These are phyloP conservation scores for Pelvicachromis taeniatus DNA, from an alignment of 2,113 vertebrate genomes.

Conservation along the genomic window DNA sequence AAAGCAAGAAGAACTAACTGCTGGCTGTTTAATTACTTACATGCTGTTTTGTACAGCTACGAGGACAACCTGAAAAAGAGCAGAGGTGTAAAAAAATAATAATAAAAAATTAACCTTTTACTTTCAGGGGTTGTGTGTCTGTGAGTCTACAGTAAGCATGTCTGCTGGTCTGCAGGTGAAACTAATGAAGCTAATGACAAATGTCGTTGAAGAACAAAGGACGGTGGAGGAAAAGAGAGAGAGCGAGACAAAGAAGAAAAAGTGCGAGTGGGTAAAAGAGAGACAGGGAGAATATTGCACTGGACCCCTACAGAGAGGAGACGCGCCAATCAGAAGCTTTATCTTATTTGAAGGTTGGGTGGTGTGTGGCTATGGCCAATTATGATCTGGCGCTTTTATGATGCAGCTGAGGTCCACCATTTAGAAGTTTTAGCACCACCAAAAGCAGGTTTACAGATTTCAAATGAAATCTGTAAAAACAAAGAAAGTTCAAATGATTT, in stretches of 20 bases:
- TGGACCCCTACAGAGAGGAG: neutral
- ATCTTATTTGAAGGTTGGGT: conserved; percentile 4
- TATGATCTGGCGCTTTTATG: neutral
- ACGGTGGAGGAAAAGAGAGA: neutral
- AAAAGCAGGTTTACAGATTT: neutral
- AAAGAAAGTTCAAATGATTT: too few species aligned
- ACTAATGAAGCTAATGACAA: conserved; percentile 28
- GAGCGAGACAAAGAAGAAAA: neutral
- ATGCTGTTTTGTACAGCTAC: conserved; percentile 2
- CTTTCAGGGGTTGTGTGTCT: neutral
- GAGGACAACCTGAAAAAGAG: conserved; percentile 4
- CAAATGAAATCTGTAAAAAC: neutral
- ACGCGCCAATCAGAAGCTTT: conserved; percentile 4
- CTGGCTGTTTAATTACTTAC: neutral
- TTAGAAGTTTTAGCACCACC: conserved; percentile 6
- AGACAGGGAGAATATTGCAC: neutral
- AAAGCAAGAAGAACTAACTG: neutral
- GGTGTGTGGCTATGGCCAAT: conserved; percentile 5
- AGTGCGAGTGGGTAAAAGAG: neutral
- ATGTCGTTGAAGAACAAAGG: conserved; percentile 56
- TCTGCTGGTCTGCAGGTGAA: conserved; percentile 19
- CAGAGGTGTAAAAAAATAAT: neutral
- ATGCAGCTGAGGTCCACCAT: conserved; percentile 15
- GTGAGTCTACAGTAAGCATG: neutral
- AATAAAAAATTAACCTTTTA: neutral